Evolutionary conservation across 2,888 invertebrate genomes (phyloP).

Genomic region (Troides helena): DNA sequence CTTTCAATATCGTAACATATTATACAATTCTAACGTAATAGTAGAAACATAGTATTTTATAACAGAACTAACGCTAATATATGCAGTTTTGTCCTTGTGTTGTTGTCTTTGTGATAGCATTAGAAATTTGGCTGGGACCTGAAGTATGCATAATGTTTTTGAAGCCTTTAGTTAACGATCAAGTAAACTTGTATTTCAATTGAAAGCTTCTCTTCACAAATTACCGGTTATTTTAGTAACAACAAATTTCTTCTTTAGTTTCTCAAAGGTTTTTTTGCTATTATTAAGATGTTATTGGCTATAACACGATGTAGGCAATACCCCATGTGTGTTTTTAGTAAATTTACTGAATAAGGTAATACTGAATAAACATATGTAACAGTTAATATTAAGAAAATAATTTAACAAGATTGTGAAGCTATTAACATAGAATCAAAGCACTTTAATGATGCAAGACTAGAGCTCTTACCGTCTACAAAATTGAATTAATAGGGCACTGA

Average conservation of each 20-base stretch:
- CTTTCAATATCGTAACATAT: not conserved
- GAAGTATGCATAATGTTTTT: not conserved
- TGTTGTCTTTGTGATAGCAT: too few relatives aligned
- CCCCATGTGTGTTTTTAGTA: too few relatives aligned
- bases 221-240: not conserved
- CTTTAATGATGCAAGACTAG: slow-evolving; percentile 7
- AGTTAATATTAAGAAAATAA: too few relatives aligned
- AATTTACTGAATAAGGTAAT: too few relatives aligned
- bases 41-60: not conserved
- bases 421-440: slow-evolving; percentile 1
- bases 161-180: not conserved
- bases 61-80: not conserved
- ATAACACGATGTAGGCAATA: too few relatives aligned
- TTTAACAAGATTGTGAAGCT: not conserved
- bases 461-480: slow-evolving; percentile 11
- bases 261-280: not conserved
- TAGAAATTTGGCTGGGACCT: not conserved
- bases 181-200: not conserved
- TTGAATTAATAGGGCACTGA: slow-evolving; percentile 21
- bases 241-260: not conserved
- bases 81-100: too few relatives aligned
- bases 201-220: not conserved
- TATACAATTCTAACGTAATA: not conserved
- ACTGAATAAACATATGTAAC: too few relatives aligned
- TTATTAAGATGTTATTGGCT: not conserved